Evolutionary conservation across 2,888 invertebrate species (phyloP).

Genomic region (Macaria notata): DNA sequence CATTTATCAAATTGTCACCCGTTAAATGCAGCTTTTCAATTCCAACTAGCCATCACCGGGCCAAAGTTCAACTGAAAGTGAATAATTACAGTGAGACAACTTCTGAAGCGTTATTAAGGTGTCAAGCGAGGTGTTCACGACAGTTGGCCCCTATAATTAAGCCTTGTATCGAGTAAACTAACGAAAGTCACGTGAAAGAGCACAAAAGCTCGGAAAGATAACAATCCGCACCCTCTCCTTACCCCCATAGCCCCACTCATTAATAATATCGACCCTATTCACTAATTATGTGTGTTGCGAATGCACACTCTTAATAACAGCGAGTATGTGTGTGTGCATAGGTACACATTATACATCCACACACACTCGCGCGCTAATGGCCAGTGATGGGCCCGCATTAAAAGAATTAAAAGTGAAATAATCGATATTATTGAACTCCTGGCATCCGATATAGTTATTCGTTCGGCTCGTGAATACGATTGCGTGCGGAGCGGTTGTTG

Average conservation of each 20-base stretch:
- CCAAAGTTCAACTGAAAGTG: constrained; percentile 61
- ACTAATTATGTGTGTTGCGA: constrained; percentile 82
- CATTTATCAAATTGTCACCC: constrained; percentile 17
- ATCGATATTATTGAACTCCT: constrained; percentile 61
- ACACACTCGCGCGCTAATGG: constrained; percentile 52
- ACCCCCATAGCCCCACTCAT: constrained; percentile 64
- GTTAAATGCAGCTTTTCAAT: constrained; percentile 21
- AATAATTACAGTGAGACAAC: constrained; percentile 73
- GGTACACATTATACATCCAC: constrained; percentile 19
- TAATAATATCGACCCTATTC: constrained; percentile 80
- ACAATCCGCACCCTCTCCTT: constrained; percentile 61
- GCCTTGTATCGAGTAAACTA: constrained; percentile 77
- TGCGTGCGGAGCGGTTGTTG: constrained; percentile 65
- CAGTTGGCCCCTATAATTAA: constrained; percentile 76
- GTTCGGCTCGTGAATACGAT: constrained; percentile 61
- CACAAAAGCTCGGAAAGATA: constrained; percentile 80
- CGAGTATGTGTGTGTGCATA: constrained; percentile 11
- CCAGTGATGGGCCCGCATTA: constrained; percentile 65
- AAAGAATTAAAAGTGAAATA: constrained; percentile 65
- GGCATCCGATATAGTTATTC: constrained; percentile 64
- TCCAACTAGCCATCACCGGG: constrained; percentile 22
- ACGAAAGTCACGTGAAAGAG: constrained; percentile 69
- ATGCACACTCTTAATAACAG: constrained; percentile 53
- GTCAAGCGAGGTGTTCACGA: constrained; percentile 75
- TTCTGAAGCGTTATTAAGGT: constrained; percentile 66